Evolutionary conservation across 2,797 vertebrate species (phyloP), one percentile per base, ranked within the genome.

Genomic region (Pangasius sanitwongsei): DNA sequence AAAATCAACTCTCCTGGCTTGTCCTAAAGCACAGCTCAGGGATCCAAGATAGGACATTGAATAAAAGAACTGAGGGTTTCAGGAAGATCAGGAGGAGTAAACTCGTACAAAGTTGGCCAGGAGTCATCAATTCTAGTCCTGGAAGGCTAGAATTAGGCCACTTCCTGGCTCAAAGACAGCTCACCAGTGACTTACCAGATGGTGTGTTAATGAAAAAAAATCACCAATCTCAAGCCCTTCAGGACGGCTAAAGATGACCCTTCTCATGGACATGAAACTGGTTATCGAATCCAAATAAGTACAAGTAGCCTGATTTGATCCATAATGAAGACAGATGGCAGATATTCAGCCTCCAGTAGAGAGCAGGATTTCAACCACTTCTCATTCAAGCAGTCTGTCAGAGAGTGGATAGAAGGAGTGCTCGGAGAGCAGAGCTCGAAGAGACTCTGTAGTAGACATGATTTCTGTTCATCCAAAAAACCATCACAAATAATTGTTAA

Each of bases 241-340:
- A 63, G 55, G 37, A 63, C 3, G 6, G 67, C 37, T 61, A 72
- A 55, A 57, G 69, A 57, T 28, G 84, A 74, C 69, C 53, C 53
- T 53, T 16, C n/a, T 41, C 5, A 1, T 63, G 25, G 85, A 86
- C 55, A 41, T 44, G 23, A 75, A 75, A 41, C 23, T 63, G 53
- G 65, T 87, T 41, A 83, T n/a, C 6, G 16, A 20, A 83, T 72
- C 34, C 57, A 55, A 37, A 83, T 87, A 67, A 59, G 65, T 37
- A 37, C 44, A 87, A 80, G 44, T 82, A 31, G 65, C 23, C 28
- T 44, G n/a, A 57, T 82, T 87, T 70, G 65, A 37, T 72, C 48
- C 25, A 18, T 70, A 87, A 83, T 59, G 53, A 87, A 87, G 80
- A 87, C 50, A 83, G 37, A 87, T 83, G 80, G 78, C 2, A n/a